These are phyloP conservation scores for Thunnus albacares DNA, from an alignment of 2,797 vertebrate species.

Conservation along the genomic window DNA sequence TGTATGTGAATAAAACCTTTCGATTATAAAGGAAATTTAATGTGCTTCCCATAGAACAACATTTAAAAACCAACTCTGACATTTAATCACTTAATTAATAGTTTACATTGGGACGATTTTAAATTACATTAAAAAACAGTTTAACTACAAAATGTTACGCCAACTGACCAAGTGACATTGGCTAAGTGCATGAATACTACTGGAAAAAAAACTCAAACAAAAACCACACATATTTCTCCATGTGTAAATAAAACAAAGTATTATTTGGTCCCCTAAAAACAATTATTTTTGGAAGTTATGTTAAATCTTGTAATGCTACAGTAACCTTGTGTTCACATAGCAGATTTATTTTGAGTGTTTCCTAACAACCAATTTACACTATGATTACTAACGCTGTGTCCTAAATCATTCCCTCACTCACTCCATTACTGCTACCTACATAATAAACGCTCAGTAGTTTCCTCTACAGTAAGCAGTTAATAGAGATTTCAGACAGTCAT, in stretches of 20 bases:
- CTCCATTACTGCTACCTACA: background rate
- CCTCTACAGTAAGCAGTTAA: background rate
- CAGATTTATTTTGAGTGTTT: slow-evolving; percentile 13
- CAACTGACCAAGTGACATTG: background rate
- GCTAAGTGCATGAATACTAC: background rate
- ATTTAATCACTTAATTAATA: too few relatives aligned
- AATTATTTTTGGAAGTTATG: slow-evolving; percentile 11
- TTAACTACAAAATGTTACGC: background rate
- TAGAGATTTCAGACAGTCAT: background rate
- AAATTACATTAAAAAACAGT: background rate
- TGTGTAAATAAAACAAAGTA: background rate
- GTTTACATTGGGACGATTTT: background rate
- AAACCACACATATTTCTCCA: too few relatives aligned
- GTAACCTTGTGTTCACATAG: slow-evolving; percentile 28
- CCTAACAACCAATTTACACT: background rate
- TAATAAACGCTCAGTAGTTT: background rate
- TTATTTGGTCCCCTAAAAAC: background rate
- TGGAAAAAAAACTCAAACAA: too few relatives aligned
- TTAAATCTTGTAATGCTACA: slow-evolving; percentile 14
- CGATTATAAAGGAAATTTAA: background rate
- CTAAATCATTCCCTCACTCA: background rate
- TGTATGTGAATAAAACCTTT: background rate
- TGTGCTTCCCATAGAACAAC: background rate
- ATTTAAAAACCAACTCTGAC: background rate
- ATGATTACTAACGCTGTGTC: background rate